Percentiles rank a stretch among this genome's conserved stretches.
Evolutionary conservation across 2,888 invertebrate genomes (phyloP).

Genomic region (Harpalus rubripes): DNA sequence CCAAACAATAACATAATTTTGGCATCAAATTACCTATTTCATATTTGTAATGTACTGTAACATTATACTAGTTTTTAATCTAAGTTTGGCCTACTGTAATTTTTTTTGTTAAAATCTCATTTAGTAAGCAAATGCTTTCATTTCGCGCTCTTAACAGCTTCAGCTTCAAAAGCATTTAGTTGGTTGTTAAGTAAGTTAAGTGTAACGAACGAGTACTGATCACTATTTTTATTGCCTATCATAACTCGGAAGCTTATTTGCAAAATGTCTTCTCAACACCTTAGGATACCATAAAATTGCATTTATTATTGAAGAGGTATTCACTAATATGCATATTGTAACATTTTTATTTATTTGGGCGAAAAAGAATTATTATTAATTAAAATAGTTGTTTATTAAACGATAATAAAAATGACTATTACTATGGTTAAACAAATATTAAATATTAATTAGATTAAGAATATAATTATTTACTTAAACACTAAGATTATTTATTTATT

Average conservation of each 20-base stretch:
- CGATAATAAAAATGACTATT: too few relatives aligned
- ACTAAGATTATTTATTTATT: too few relatives aligned
- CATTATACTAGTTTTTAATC: neutral
- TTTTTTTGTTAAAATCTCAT: neutral
- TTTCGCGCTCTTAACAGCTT: constrained; percentile 1
- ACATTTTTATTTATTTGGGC: too few relatives aligned
- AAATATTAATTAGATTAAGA: too few relatives aligned
- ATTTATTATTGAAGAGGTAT: too few relatives aligned
- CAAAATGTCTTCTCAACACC: constrained; percentile 8
- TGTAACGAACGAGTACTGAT: neutral
- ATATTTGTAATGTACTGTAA: neutral
- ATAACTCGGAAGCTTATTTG: neutral
- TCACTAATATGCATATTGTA: too few relatives aligned
- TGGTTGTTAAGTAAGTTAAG: neutral
- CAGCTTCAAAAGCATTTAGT: neutral
- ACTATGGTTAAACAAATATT: too few relatives aligned
- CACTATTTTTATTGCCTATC: neutral
- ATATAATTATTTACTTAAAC: too few relatives aligned
- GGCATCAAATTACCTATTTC: constrained; percentile 30
- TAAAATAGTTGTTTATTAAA: too few relatives aligned
- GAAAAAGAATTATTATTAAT: too few relatives aligned
- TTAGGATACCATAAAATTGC: neutral
- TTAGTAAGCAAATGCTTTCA: neutral
- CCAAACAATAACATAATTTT: constrained; percentile 15
- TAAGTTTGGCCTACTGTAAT: neutral